These are phyloP conservation scores for Entomobrya multifasciata DNA, from an alignment of 2,888 invertebrate species.

Conservation along the genomic window DNA sequence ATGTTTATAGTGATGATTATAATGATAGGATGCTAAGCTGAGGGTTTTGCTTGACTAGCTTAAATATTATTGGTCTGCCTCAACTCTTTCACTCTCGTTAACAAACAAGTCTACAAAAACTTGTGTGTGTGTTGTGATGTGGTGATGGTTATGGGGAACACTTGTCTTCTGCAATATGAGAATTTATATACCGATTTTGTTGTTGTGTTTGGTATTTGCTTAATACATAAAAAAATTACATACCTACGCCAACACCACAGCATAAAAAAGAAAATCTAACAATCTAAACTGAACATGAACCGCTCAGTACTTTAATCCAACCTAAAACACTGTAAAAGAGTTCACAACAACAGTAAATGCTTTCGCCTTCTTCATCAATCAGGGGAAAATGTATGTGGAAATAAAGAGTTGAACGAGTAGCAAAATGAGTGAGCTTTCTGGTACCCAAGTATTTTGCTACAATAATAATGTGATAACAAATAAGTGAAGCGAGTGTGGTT, in stretches of 20 bases:
- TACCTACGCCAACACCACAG: neutral
- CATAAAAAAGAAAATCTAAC: neutral
- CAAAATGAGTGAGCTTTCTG: neutral
- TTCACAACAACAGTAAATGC: no score
- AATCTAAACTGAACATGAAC: no score
- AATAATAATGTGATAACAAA: slow-evolving; percentile 52
- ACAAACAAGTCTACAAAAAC: neutral
- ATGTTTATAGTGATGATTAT: slow-evolving; percentile 38
- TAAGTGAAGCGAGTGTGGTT: slow-evolving; percentile 66
- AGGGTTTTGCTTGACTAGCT: slow-evolving; percentile 59
- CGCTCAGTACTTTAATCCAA: no score
- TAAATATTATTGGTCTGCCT: slow-evolving; percentile 70
- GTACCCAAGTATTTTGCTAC: neutral
- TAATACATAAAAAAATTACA: neutral
- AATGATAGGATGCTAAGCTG: slow-evolving; percentile 62
- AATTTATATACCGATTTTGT: neutral
- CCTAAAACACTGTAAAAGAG: no score
- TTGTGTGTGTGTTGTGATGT: slow-evolving; percentile 48
- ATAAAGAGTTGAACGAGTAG: neutral
- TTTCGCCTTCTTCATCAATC: slow-evolving; percentile 10
- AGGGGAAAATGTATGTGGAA: neutral
- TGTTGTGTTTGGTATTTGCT: neutral
- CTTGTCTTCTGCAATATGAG: slow-evolving; percentile 58
- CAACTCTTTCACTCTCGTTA: slow-evolving; percentile 37
- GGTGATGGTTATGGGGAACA: slow-evolving; percentile 56